Evolutionary conservation across 2,797 vertebrate genomes (phyloP).

Genomic region (Zenarchopterus dispar): DNA sequence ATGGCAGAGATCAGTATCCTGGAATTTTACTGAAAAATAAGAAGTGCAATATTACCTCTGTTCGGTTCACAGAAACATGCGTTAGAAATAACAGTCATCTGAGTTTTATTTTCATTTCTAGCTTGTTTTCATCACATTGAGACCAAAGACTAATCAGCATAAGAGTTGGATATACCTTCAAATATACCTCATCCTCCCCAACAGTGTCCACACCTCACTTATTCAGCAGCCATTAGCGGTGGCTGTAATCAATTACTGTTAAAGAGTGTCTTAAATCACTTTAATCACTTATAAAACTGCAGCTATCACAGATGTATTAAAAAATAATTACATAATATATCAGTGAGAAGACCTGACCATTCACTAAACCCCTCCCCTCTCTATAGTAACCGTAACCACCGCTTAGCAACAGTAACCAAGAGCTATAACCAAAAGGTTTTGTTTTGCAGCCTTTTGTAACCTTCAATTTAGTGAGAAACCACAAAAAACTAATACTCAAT

Average conservation of each 20-base stretch:
- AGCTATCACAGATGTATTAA: too few species aligned
- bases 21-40: conserved; percentile 58
- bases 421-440: too few species aligned
- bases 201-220: conserved; percentile 15
- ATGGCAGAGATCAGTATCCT: conserved; percentile 24
- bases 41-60: conserved; percentile 65
- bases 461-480: too few species aligned
- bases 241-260: not conserved
- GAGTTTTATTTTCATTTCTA: conserved; percentile 22
- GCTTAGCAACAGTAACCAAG: too few species aligned
- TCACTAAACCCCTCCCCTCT: too few species aligned
- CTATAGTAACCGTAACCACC: too few species aligned
- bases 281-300: not conserved
- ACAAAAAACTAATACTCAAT: too few species aligned
- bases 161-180: conserved; percentile 20
- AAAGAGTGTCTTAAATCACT: conserved; percentile 7
- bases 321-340: too few species aligned
- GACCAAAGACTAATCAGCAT: conserved; percentile 75
- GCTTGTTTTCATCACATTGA: conserved; percentile 54
- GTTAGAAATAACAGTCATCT: conserved; percentile 15
- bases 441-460: too few species aligned
- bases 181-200: conserved; percentile 36
- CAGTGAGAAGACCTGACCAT: too few species aligned
- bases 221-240: conserved; percentile 6
- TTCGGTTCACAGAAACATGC: conserved; percentile 44